phyloP scores from a whole-genome alignment of 2,113 vertebrate species.

The Chionodraco myersi region DNA sequence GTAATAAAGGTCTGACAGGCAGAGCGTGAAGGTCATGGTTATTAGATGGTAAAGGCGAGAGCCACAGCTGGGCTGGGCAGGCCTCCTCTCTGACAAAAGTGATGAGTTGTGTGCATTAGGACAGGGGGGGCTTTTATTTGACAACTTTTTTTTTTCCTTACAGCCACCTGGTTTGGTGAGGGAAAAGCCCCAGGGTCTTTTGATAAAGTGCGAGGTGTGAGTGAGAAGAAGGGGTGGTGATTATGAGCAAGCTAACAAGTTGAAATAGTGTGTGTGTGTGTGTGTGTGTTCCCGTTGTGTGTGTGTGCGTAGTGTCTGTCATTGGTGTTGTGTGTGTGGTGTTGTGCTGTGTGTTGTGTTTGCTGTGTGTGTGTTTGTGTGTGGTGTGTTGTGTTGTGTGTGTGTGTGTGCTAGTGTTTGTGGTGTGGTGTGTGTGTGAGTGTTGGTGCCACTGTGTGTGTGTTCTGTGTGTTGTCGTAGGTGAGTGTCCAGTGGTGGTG shows the following conservation, averaged over 20 bases:
- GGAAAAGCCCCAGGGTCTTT: conserved; percentile 48
- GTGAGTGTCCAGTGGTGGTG: no score
- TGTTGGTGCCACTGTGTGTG: no score
- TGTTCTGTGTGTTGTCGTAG: conserved; percentile 28
- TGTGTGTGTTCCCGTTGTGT: not conserved
- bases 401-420: no score
- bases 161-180: conserved; percentile 68
- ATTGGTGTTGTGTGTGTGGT: not conserved
- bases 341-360: not conserved
- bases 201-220: conserved; percentile 65
- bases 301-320: no score
- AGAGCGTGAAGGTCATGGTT: conserved; percentile 82
- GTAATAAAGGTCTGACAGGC: conserved; percentile 80
- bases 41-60: conserved; percentile 79
- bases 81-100: conserved; percentile 68
- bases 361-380: no score
- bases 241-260: conserved; percentile 52
- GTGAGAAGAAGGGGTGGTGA: conserved; percentile 50
- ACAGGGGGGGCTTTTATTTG: conserved; percentile 45
- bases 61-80: conserved; percentile 78
- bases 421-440: not conserved
- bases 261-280: conserved; percentile 53
- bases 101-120: conserved; percentile 71
- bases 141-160: conserved; percentile 51
- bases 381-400: no score